Percentiles rank a stretch among this genome's conserved stretches.
Evolutionary conservation across 2,888 invertebrate genomes (phyloP).

Genomic region (Oscheius sp.): DNA sequence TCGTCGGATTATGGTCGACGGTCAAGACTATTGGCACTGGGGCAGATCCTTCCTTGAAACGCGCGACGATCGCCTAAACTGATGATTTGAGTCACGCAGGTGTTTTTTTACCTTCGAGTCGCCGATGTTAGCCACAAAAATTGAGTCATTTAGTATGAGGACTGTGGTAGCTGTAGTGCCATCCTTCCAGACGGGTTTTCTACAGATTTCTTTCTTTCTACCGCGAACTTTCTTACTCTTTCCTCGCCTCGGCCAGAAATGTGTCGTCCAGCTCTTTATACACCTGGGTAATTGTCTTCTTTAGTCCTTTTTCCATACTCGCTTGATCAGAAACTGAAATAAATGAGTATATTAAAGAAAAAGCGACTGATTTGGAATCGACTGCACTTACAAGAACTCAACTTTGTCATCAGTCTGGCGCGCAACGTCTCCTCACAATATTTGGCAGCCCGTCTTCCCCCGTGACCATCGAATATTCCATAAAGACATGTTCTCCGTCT

Average conservation of each 20-base stretch:
- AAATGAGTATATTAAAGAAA: too few species aligned
- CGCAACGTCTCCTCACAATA: slow-evolving; percentile 73
- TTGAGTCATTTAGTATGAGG: slow-evolving; percentile 75
- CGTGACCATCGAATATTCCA: slow-evolving; percentile 77
- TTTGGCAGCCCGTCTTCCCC: slow-evolving; percentile 75
- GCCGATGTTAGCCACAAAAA: slow-evolving; percentile 77
- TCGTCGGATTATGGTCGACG: slow-evolving; percentile 75
- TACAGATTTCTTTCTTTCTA: slow-evolving; percentile 45
- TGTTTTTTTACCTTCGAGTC: slow-evolving; percentile 72
- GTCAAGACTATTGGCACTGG: slow-evolving; percentile 73
- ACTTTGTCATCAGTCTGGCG: slow-evolving; percentile 73
- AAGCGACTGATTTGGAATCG: slow-evolving; percentile 71
- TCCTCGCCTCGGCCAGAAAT: slow-evolving; percentile 75
- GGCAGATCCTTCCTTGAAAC: slow-evolving; percentile 41
- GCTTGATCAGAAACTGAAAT: slow-evolving; percentile 47
- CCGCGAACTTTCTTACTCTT: slow-evolving; percentile 72
- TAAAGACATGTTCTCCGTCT: slow-evolving; percentile 73
- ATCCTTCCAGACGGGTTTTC: slow-evolving; percentile 77
- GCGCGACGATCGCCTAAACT: slow-evolving; percentile 46
- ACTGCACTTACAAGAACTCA: slow-evolving; percentile 67
- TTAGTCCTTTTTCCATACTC: slow-evolving; percentile 74
- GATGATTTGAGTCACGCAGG: slow-evolving; percentile 61
- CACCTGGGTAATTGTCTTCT: slow-evolving; percentile 74
- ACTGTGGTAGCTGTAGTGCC: slow-evolving; percentile 77
- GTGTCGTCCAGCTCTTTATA: slow-evolving; percentile 77